Evolutionary conservation across 2,888 invertebrate species (phyloP).

Genomic region (Morpho achilles): DNA sequence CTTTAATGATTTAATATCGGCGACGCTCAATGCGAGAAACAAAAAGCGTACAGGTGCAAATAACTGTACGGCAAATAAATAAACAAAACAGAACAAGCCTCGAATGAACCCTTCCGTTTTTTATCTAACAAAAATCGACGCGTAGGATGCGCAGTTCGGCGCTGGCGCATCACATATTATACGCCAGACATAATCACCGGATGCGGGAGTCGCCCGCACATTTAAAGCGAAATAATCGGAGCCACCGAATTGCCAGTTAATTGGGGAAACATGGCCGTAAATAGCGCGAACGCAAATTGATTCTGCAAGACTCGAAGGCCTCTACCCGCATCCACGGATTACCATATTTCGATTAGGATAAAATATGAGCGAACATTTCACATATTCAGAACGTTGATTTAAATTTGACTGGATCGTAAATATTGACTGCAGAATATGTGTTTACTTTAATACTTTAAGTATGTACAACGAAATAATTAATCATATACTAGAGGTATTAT

Average conservation of each 20-base stretch:
- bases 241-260: constrained; percentile 78
- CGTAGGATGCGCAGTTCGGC: constrained; percentile 51
- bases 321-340: constrained; percentile 45
- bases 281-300: constrained; percentile 69
- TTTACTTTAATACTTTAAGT: constrained; percentile 48
- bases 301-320: constrained; percentile 50
- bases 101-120: constrained; percentile 54
- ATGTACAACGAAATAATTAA: constrained; percentile 14
- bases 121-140: constrained; percentile 74
- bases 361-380: constrained; percentile 58
- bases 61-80: constrained; percentile 59
- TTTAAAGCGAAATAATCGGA: constrained; percentile 76
- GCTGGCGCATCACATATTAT: constrained; percentile 75
- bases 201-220: constrained; percentile 77
- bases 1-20: constrained; percentile 44
- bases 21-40: constrained; percentile 49
- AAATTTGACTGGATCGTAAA: constrained; percentile 55
- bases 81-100: constrained; percentile 38
- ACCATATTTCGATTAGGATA: constrained; percentile 72
- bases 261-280: constrained; percentile 72
- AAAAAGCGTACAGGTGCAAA: constrained; percentile 71
- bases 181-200: constrained; percentile 72
- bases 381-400: constrained; percentile 64
- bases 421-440: constrained; percentile 46
- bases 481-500: too few relatives aligned